Conservation (phyloP, 2,888 invertebrate genomes). For the Didymodactylos carnosus region DNA sequence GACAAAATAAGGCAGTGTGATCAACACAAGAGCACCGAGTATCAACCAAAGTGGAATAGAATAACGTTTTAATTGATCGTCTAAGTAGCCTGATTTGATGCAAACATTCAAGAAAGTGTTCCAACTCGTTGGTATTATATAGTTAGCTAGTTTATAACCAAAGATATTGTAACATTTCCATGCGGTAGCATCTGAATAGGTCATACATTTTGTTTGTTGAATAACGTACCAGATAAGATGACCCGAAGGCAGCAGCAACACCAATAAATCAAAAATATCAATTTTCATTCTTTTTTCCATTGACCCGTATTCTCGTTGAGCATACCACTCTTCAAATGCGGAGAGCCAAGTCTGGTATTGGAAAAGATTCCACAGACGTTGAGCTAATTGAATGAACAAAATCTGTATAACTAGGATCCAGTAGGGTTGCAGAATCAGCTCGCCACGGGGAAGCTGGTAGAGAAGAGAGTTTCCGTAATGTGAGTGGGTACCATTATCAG, state of each 20-base stretch:
- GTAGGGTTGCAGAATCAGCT: neutral
- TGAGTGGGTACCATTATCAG: no score
- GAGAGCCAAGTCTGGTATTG: neutral
- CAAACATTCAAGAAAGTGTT: neutral
- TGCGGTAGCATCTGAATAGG: neutral
- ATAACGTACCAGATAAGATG: neutral
- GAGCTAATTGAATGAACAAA: neutral
- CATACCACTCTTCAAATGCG: neutral
- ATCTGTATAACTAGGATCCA: neutral
- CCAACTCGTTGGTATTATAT: neutral
- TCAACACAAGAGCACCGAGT: no score
- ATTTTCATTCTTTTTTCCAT: no score
- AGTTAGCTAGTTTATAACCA: neutral
- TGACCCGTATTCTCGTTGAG: no score
- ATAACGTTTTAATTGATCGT: no score
- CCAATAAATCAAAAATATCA: no score
- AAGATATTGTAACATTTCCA: neutral
- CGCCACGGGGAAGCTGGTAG: neutral
- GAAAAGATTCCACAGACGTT: neutral
- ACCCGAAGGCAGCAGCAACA: no score
- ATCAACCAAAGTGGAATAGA: no score
- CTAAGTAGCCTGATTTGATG: no score
- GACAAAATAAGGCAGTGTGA: no score
- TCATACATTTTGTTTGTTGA: neutral
- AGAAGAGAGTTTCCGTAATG: neutral